These are phyloP conservation scores for Saccostrea echinata DNA, from an alignment of 1,140 invertebrate genomes.

Conservation along the genomic window DNA sequence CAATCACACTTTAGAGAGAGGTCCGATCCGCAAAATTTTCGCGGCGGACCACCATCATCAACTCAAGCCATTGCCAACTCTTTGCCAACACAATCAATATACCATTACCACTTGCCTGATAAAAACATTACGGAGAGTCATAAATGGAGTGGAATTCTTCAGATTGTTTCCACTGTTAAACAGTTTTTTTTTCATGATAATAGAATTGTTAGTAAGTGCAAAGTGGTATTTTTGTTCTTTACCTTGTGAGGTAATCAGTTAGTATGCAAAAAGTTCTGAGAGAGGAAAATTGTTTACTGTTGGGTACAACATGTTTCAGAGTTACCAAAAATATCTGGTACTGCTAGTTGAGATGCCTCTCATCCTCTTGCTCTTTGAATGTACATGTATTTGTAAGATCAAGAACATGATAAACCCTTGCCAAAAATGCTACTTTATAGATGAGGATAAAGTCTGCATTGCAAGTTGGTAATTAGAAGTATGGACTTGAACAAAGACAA, in stretches of 20 bases:
- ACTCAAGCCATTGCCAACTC: constrained; percentile 49
- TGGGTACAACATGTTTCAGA: neutral
- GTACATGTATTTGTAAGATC: neutral
- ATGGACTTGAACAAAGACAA: neutral
- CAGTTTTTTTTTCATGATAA: neutral
- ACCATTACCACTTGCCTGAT: constrained; percentile 62
- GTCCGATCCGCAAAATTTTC: constrained; percentile 45
- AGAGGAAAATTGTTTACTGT: neutral
- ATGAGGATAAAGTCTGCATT: neutral
- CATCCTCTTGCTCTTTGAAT: neutral
- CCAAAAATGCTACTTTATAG: neutral
- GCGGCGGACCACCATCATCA: constrained; percentile 48
- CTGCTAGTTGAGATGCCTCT: neutral
- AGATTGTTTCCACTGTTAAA: neutral
- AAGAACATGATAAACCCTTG: neutral
- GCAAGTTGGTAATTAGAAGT: neutral
- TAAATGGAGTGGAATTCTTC: neutral
- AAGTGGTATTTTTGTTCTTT: constrained; percentile 29
- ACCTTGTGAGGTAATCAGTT: neutral
- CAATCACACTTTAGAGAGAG: constrained; percentile 55
- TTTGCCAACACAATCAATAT: constrained; percentile 51
- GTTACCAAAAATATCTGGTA: neutral
- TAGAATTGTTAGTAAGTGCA: constrained; percentile 29
- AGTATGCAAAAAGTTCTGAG: neutral
- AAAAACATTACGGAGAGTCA: constrained; percentile 52